Conservation (phyloP, 2,113 vertebrate genomes). For the Otolemur garnettii region DNA sequence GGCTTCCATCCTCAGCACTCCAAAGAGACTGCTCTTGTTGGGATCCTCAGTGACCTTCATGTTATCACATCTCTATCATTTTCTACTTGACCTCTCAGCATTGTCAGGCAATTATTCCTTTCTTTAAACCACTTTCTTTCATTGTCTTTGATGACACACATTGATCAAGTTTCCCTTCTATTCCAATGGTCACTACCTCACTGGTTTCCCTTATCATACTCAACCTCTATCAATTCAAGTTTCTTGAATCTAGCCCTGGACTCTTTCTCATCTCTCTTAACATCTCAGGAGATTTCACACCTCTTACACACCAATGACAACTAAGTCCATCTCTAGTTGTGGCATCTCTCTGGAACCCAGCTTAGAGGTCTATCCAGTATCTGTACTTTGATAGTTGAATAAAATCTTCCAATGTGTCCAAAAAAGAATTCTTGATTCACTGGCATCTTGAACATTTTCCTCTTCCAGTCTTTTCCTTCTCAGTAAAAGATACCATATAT, state of each 20-base stretch:
- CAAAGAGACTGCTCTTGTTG: background rate
- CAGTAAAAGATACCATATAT: background rate
- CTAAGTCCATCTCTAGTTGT: background rate
- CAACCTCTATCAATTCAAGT: background rate
- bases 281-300: background rate
- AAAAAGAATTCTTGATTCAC: background rate
- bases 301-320: rapidly evolving
- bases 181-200: background rate
- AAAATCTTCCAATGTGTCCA: background rate
- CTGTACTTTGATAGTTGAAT: background rate
- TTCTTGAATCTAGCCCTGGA: no score
- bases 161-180: background rate
- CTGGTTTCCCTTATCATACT: background rate
- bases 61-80: background rate
- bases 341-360: background rate
- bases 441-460: background rate
- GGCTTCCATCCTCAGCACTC: background rate
- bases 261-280: background rate
- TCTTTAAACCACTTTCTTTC: background rate
- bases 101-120: background rate
- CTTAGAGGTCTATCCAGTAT: background rate
- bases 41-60: background rate
- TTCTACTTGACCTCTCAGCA: background rate
- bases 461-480: background rate
- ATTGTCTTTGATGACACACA: background rate